Conservation (phyloP, 2,113 vertebrate species). For the Bothrops jararaca region DNA sequence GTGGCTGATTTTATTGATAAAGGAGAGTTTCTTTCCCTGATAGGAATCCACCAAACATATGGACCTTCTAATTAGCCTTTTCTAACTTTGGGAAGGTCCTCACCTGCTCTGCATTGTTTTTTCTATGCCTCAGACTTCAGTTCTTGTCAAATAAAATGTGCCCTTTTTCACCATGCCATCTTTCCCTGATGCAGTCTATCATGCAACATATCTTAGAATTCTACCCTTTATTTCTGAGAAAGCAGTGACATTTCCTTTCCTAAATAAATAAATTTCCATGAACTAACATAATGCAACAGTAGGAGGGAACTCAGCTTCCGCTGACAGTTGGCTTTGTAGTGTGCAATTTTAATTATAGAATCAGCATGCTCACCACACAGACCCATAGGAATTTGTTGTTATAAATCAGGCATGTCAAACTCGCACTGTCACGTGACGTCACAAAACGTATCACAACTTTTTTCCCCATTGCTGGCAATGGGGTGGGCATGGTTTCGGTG, state of each 20-base stretch:
- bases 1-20: background rate
- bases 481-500: too few relatives aligned
- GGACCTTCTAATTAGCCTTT: background rate
- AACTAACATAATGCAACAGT: slow-evolving; percentile 68
- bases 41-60: background rate
- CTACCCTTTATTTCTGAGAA: slow-evolving; percentile 42
- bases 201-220: slow-evolving; percentile 29
- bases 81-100: background rate
- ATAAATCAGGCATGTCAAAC: slow-evolving; percentile 37
- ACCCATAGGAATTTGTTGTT: slow-evolving; percentile 63
- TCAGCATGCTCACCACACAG: slow-evolving; percentile 65
- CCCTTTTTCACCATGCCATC: background rate
- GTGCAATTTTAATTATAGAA: slow-evolving; percentile 73
- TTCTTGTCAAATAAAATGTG: background rate
- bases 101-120: background rate
- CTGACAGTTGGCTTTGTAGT: slow-evolving; percentile 67
- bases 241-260: slow-evolving; percentile 47
- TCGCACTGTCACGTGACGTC: too few relatives aligned
- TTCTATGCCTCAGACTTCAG: background rate
- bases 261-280: slow-evolving; percentile 13
- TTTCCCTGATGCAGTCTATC: slow-evolving; percentile 26
- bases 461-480: too few relatives aligned
- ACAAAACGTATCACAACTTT: too few relatives aligned
- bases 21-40: background rate
- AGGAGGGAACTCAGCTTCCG: slow-evolving; percentile 64